Conservation (phyloP, 2,888 invertebrate genomes). For the Polylopha cassiicola region DNA sequence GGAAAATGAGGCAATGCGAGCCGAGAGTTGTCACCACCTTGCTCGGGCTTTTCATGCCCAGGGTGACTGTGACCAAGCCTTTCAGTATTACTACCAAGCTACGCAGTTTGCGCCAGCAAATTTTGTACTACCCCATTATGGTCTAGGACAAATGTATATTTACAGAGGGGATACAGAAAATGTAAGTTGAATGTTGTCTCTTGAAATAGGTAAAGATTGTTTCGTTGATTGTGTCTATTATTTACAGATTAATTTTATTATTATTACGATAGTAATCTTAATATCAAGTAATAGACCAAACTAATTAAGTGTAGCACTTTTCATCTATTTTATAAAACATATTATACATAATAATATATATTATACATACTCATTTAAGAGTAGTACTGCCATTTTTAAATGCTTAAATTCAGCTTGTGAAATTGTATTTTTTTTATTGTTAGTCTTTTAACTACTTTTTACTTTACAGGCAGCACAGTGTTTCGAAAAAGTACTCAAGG, state of each 20-base stretch:
- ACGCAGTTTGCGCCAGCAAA: conserved; percentile 97
- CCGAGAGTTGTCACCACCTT: conserved; percentile 98
- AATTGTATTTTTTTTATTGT: not conserved
- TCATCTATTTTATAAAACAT: too few species aligned
- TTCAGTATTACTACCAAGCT: conserved; percentile 99
- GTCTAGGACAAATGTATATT: conserved; percentile 99
- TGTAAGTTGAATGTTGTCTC: conserved; percentile 69
- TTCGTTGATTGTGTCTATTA: too few species aligned
- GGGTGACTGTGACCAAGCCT: conserved; percentile 97
- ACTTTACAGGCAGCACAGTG: conserved; percentile 94
- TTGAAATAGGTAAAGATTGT: too few species aligned
- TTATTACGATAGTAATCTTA: too few species aligned
- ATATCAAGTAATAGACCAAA: too few species aligned
- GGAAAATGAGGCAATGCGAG: conserved; percentile 99
- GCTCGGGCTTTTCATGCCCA: conserved; percentile 98
- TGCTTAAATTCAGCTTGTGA: too few species aligned
- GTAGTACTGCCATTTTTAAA: too few species aligned
- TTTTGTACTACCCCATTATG: conserved; percentile 98
- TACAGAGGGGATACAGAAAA: conserved; percentile 96
- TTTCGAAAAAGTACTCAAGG: conserved; percentile 98
- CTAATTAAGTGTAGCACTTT: too few species aligned
- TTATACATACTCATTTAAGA: too few species aligned
- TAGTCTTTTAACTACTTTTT: not conserved
- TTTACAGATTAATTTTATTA: too few species aligned
- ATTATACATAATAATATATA: too few species aligned